Percentiles rank a stretch among this genome's conserved stretches.
These are phyloP conservation scores for Hephaestus fuliginosus DNA, from an alignment of 2,797 vertebrate genomes.

Conservation along the genomic window DNA sequence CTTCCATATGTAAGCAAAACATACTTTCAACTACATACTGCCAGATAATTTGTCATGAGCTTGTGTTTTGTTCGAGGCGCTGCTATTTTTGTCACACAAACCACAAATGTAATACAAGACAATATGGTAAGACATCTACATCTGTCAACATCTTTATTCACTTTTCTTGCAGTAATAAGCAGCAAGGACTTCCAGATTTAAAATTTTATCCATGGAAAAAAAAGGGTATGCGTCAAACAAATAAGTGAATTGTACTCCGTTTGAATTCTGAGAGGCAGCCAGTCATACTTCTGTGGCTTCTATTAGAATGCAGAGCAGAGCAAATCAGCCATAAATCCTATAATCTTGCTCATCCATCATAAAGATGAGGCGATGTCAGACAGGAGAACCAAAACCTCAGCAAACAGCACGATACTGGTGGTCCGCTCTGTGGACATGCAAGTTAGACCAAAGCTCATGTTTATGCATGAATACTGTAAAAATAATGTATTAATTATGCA, in stretches of 20 bases:
- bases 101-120: neutral
- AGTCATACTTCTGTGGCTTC: slow-evolving; percentile 47
- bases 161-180: slow-evolving; percentile 7
- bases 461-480: slow-evolving; percentile 46
- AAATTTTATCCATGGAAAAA: slow-evolving; percentile 2
- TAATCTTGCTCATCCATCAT: slow-evolving; percentile 81
- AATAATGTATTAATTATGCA: slow-evolving; percentile 48
- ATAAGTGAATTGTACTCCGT: slow-evolving; percentile 34
- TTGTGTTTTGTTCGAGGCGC: neutral
- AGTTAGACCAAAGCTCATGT: slow-evolving; percentile 30
- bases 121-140: neutral
- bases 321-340: slow-evolving; percentile 74
- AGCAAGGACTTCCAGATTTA: slow-evolving; percentile 3
- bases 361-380: slow-evolving; percentile 50
- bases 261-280: slow-evolving; percentile 42
- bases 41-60: slow-evolving; percentile 3
- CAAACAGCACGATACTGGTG: slow-evolving; percentile 33
- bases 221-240: slow-evolving; percentile 34
- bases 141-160: slow-evolving; percentile 12
- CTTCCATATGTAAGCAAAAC: neutral
- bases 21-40: neutral
- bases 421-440: slow-evolving; percentile 18
- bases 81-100: neutral
- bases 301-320: slow-evolving; percentile 53
- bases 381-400: slow-evolving; percentile 54